Percentiles rank a stretch among this genome's conserved stretches.
phyloP scores from a whole-genome alignment of 2,888 invertebrate species.

The Pycnomerus fuliginosus region DNA sequence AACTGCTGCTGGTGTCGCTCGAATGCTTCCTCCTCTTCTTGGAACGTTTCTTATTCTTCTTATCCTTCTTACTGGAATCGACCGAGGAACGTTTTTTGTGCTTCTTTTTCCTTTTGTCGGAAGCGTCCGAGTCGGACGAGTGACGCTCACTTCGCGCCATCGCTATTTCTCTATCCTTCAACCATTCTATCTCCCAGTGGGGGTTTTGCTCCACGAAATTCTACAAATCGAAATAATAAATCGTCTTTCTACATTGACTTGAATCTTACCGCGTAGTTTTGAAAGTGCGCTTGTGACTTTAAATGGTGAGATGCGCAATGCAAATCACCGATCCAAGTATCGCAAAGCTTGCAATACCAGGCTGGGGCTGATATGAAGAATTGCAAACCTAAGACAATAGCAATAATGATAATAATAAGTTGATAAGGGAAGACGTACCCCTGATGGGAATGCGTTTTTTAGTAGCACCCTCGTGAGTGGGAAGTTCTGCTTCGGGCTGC shows the following conservation, averaged over 20 bases:
- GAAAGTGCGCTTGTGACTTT: conserved; percentile 75
- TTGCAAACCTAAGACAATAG: conserved; percentile 65
- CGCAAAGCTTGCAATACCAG: conserved; percentile 88
- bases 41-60: conserved; percentile 45
- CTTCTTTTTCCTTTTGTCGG: conserved; percentile 33
- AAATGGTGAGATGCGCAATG: conserved; percentile 86
- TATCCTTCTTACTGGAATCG: conserved; percentile 46
- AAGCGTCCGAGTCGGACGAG: conserved; percentile 24
- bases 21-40: conserved; percentile 32
- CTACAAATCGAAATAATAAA: conserved; percentile 51
- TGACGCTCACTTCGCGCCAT: conserved; percentile 39
- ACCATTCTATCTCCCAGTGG: conserved; percentile 86
- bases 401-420: too few relatives aligned
- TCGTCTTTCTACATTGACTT: background rate
- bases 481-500: conserved; percentile 63
- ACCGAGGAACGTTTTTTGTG: conserved; percentile 36
- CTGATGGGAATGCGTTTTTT: conserved; percentile 79
- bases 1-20: conserved; percentile 52
- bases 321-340: conserved; percentile 84
- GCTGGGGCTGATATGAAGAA: conserved; percentile 85
- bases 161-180: conserved; percentile 67
- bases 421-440: conserved; percentile 55
- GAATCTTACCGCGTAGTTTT: conserved; percentile 72
- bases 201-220: conserved; percentile 81
- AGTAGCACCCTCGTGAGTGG: conserved; percentile 68